These are phyloP conservation scores for Cladopsammia gracilis DNA, from an alignment of 64 coral and sea anemone species.

Conservation along the genomic window DNA sequence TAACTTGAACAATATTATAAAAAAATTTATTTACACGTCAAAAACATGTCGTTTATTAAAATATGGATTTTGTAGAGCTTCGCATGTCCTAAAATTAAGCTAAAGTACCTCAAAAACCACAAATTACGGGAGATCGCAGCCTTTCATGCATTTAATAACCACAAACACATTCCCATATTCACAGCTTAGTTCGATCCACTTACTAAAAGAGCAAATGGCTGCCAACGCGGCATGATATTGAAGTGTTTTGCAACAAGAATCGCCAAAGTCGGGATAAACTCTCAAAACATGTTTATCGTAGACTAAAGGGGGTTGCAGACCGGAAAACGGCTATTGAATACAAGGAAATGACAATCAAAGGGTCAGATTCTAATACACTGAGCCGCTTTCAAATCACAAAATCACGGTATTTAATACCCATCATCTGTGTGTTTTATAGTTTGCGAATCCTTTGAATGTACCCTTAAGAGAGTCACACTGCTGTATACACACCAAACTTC, in stretches of 20 bases:
- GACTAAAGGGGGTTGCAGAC: not conserved
- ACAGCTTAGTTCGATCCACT: not conserved
- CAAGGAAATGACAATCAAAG: conserved; percentile 24
- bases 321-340: conserved; percentile 13
- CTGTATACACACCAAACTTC: not conserved
- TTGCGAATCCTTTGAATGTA: not conserved
- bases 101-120: conserved; percentile 22
- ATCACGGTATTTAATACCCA: not conserved
- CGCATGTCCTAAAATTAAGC: not conserved
- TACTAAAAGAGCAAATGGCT: not conserved
- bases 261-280: not conserved
- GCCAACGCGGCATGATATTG: not conserved
- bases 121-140: conserved; percentile 7
- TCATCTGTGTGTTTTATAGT: conserved; percentile 1
- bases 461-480: not conserved
- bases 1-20: no score
- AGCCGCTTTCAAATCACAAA: conserved; percentile 1
- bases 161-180: conserved; percentile 10
- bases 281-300: not conserved
- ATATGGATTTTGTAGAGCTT: not conserved
- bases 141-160: conserved; percentile 1
- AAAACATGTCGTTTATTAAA: no score
- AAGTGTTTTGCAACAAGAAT: not conserved
- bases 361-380: not conserved
- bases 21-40: no score